A percentile compares a stretch with the other conserved stretches of the same genome.
phyloP scores from a whole-genome alignment of 2,113 vertebrate species.

The Microtus ochrogaster region DNA sequence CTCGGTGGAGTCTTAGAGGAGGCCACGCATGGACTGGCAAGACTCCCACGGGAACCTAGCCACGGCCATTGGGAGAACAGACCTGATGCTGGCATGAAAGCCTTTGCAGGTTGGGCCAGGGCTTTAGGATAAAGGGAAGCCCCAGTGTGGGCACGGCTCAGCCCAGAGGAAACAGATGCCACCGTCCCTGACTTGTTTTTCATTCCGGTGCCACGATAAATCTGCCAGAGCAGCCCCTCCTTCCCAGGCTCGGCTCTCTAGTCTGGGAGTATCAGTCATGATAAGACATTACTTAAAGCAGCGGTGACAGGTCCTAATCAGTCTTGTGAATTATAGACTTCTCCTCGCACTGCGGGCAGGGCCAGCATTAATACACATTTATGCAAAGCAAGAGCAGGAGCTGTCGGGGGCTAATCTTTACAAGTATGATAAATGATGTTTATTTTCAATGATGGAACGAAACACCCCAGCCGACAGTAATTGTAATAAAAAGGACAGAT shows the following conservation, averaged over 20 bases:
- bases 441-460: conserved; percentile 97
- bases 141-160: neutral
- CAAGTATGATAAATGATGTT: conserved; percentile 99
- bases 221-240: conserved; percentile 63
- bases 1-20: neutral
- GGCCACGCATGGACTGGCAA: too few species aligned
- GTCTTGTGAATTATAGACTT: conserved; percentile 90
- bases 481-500: conserved; percentile 99
- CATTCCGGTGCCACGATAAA: conserved; percentile 80
- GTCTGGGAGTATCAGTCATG: conserved; percentile 87
- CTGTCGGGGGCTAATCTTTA: conserved; percentile 97
- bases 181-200: conserved; percentile 72
- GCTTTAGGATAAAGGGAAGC: neutral
- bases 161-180: conserved; percentile 54
- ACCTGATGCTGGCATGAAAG: accelerated
- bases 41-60: accelerated
- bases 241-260: conserved; percentile 55
- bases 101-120: neutral
- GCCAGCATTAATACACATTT: conserved; percentile 92
- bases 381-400: conserved; percentile 92
- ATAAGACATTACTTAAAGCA: conserved; percentile 91
- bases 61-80: accelerated
- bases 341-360: conserved; percentile 87
- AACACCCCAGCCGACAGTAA: conserved; percentile 97
- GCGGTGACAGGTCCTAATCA: conserved; percentile 91